Evolutionary conservation across 2,797 vertebrate genomes (phyloP).

Genomic region (Gorsachius magnificus): DNA sequence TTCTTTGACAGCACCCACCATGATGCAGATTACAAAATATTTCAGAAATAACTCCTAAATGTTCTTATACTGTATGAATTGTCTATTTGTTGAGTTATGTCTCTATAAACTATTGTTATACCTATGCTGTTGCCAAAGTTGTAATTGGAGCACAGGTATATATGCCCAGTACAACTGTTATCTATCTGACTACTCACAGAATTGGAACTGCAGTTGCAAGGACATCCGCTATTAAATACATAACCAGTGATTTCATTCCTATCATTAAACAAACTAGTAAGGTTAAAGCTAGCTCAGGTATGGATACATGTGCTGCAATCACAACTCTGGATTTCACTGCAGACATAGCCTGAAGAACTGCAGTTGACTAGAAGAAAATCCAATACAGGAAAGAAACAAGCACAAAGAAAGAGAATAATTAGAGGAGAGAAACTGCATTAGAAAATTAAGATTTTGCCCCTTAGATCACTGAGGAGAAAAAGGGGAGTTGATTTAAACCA

Average conservation of each 20-base stretch:
- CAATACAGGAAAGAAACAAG: neutral
- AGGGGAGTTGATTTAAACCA: neutral
- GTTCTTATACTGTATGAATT: neutral
- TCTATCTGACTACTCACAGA: neutral
- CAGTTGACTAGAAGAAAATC: neutral
- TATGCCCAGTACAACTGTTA: neutral
- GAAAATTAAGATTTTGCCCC: neutral
- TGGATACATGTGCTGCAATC: neutral
- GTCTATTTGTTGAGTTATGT: neutral
- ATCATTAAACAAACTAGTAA: neutral
- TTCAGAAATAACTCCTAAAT: neutral
- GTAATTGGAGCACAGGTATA: neutral
- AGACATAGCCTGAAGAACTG: neutral
- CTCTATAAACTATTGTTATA: neutral
- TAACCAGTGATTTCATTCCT: neutral
- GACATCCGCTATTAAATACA: neutral
- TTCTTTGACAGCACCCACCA: neutral
- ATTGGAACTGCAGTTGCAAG: neutral
- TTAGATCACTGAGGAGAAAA: neutral
- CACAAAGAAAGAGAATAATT: neutral
- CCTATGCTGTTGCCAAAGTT: neutral
- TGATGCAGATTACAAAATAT: neutral
- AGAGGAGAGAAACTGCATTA: neutral
- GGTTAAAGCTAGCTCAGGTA: neutral
- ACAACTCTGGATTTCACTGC: neutral